These are phyloP conservation scores for Spermophilus dauricus DNA, from an alignment of 2,113 vertebrate species.

Conservation along the genomic window DNA sequence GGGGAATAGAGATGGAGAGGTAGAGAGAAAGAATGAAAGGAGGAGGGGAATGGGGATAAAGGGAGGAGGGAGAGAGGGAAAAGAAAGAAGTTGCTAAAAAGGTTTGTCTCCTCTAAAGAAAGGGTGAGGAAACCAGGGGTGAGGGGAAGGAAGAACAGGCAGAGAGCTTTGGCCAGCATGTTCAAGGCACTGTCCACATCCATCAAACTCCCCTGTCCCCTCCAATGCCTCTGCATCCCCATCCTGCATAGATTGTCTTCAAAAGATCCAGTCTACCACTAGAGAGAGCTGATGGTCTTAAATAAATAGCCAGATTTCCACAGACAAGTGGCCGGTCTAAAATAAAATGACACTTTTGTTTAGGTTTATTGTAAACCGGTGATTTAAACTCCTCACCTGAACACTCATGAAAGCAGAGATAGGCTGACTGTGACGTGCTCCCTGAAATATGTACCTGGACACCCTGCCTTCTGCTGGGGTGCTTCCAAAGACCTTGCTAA, in stretches of 20 bases:
- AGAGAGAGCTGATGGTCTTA: background rate
- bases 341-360: background rate
- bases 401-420: background rate
- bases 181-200: too few species aligned
- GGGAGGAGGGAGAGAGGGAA: background rate
- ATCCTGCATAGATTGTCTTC: background rate
- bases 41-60: background rate
- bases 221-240: background rate
- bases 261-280: background rate
- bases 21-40: background rate
- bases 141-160: background rate
- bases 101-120: too few species aligned
- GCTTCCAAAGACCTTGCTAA: background rate
- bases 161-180: background rate
- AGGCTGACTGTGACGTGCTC: background rate
- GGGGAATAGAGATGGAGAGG: too few species aligned
- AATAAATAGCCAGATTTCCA: background rate
- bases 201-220: background rate
- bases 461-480: background rate
- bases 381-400: background rate
- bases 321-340: background rate
- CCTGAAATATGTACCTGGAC: background rate
- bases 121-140: fast-evolving
- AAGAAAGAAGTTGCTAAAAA: background rate
- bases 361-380: background rate